Base-by-base conservation (phyloP, 2,888 invertebrate genomes). In the Drosophila ezoana region DNA sequence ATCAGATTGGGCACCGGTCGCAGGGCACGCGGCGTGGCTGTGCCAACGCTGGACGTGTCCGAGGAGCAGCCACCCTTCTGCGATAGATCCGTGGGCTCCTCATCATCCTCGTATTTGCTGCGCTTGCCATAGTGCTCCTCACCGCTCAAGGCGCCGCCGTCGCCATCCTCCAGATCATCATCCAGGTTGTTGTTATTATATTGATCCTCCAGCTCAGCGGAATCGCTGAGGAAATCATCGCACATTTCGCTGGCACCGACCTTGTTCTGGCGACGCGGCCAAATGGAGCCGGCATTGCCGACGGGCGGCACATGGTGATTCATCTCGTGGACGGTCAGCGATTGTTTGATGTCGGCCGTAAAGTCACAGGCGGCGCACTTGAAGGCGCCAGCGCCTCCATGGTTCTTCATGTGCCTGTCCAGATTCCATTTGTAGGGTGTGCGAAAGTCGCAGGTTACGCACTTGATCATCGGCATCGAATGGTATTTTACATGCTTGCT, bases 401-500 rank as follows among this genome's bases (percentile, higher is more conserved):
- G 98, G 91, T 97, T 97, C 92, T 97, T 96, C 94, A 97, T 96
- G 91, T 98, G 98, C 8, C 98, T 94, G 91, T 98, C 98, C 92
- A 97, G 93, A 93, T 98, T 98, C 96, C 98, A 98, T 92, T 95
- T 96, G 93, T 97, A 97, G 9, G 98, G 97, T 16, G 98, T 98
- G 73, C 96, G 95, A 91, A 98, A 98, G 90, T 98, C 97, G 92
- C 98, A 98, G 91, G 97, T 95, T 63, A 96, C 96, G 92, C 98
- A 98, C 92, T 98, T 97, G 81, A 97, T 97, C 96, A 97, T 97
- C 83, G 96, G 98, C 96, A 97, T 97, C 64, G 97, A 96, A 92
- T 98, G 98, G 92, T 97, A 97, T 90, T 97, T 97, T 53, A 98
- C 97, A 91, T 98, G 98, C 91, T 98, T 98, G 65, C 97, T 97